phyloP scores from a whole-genome alignment of 2,888 invertebrate species.

The Thalpophila matura region DNA sequence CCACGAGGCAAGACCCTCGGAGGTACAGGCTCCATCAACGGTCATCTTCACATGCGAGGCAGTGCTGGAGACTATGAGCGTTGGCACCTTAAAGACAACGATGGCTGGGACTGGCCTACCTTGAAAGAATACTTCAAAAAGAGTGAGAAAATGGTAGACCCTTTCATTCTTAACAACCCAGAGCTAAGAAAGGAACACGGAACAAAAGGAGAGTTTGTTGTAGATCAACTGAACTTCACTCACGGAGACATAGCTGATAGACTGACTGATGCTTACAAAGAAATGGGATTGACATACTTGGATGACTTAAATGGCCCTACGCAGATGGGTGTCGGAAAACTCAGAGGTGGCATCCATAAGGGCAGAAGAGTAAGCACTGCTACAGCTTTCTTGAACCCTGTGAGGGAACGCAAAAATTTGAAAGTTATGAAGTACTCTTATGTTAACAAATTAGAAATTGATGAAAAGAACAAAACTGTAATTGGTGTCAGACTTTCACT shows the following conservation, averaged over 20 bases:
- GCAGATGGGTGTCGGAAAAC: slow-evolving; percentile 90
- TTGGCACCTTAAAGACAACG: slow-evolving; percentile 78
- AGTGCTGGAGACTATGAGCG: slow-evolving; percentile 80
- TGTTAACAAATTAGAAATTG: slow-evolving; percentile 71
- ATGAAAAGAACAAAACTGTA: slow-evolving; percentile 70
- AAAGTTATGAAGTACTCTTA: slow-evolving; percentile 79
- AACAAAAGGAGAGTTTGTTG: slow-evolving; percentile 86
- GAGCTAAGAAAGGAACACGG: slow-evolving; percentile 82
- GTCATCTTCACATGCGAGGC: slow-evolving; percentile 83
- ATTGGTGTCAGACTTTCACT: slow-evolving; percentile 75
- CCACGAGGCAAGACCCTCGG: slow-evolving; percentile 84
- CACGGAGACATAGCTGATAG: slow-evolving; percentile 77
- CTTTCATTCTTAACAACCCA: slow-evolving; percentile 79
- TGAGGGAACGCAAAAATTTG: slow-evolving; percentile 77
- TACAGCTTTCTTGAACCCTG: slow-evolving; percentile 85
- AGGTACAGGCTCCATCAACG: slow-evolving; percentile 86
- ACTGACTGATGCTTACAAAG: slow-evolving; percentile 82
- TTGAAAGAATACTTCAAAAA: slow-evolving; percentile 83
- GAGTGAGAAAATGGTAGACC: slow-evolving; percentile 83
- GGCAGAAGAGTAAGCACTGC: slow-evolving; percentile 90
- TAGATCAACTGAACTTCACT: slow-evolving; percentile 87
- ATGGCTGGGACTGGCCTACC: slow-evolving; percentile 85
- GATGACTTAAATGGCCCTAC: slow-evolving; percentile 82
- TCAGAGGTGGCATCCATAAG: slow-evolving; percentile 86
- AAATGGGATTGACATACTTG: slow-evolving; percentile 86